A percentile compares a stretch with the other conserved stretches of the same genome.
Evolutionary conservation across 2,888 invertebrate genomes (phyloP).

Genomic region (Hipparchia semele): DNA sequence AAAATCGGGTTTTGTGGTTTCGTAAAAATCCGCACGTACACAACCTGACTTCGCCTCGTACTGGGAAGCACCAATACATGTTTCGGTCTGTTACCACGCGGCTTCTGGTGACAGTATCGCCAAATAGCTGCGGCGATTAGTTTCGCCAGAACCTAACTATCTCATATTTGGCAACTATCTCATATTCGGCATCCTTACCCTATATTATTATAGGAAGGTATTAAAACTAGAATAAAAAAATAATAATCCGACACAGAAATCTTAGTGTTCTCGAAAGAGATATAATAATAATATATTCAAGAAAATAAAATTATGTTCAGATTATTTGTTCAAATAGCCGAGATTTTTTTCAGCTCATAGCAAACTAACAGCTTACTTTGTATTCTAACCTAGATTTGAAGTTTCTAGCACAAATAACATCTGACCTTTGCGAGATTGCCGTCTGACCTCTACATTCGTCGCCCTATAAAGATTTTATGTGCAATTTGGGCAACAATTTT

Average conservation of each 20-base stretch:
- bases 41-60: too few relatives aligned
- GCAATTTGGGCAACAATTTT: slow-evolving; percentile 10
- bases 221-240: not conserved
- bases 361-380: slow-evolving; percentile 32
- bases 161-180: too few relatives aligned
- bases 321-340: slow-evolving; percentile 16
- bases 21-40: too few relatives aligned
- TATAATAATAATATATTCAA: not conserved
- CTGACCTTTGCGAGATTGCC: slow-evolving; percentile 36
- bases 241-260: not conserved
- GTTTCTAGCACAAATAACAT: slow-evolving; percentile 35
- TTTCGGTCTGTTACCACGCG: too few relatives aligned
- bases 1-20: too few relatives aligned
- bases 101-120: too few relatives aligned
- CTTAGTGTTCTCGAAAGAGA: not conserved
- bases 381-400: slow-evolving; percentile 38
- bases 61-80: too few relatives aligned
- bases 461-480: slow-evolving; percentile 31
- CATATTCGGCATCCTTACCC: too few relatives aligned
- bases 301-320: slow-evolving; percentile 13
- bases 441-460: slow-evolving; percentile 32
- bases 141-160: too few relatives aligned
- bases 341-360: slow-evolving; percentile 16
- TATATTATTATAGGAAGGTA: not conserved
- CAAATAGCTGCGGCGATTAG: too few relatives aligned